Conservation (phyloP, 2,888 invertebrate species). For the Eurois occulta region DNA sequence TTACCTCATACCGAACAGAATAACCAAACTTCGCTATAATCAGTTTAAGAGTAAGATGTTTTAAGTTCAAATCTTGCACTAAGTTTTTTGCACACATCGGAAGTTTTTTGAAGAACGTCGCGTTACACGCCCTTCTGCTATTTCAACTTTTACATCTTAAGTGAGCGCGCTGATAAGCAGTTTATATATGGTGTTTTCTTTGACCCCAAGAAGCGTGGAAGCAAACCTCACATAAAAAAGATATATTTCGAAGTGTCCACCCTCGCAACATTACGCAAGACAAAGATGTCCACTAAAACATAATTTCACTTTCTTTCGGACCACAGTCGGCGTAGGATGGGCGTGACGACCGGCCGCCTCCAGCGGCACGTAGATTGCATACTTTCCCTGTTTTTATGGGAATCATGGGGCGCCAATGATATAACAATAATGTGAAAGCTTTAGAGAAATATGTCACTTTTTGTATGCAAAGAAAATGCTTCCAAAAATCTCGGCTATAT, state of each 20-base stretch:
- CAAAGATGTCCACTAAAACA: slow-evolving; percentile 71
- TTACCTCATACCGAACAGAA: slow-evolving; percentile 16
- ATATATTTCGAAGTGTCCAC: slow-evolving; percentile 48
- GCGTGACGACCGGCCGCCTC: slow-evolving; percentile 84
- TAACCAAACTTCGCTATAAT: slow-evolving; percentile 5
- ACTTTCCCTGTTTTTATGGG: slow-evolving; percentile 90
- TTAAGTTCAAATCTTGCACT: not conserved
- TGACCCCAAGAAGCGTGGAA: slow-evolving; percentile 15
- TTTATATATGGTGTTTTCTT: slow-evolving; percentile 12
- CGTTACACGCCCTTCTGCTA: not conserved
- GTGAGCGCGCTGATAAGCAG: slow-evolving; percentile 21
- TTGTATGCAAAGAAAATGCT: slow-evolving; percentile 35
- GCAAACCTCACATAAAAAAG: slow-evolving; percentile 30
- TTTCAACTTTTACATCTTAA: slow-evolving; percentile 14
- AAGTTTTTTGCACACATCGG: slow-evolving; percentile 1
- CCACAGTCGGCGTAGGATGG: slow-evolving; percentile 81
- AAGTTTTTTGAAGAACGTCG: slow-evolving; percentile 3
- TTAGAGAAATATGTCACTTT: slow-evolving; percentile 40
- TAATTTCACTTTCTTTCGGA: slow-evolving; percentile 87
- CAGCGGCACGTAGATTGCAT: slow-evolving; percentile 81
- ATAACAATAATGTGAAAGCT: slow-evolving; percentile 82
- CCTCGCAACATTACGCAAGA: slow-evolving; percentile 56
- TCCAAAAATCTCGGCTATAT: slow-evolving; percentile 34
- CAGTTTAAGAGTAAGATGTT: not conserved
- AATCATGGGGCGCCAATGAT: slow-evolving; percentile 82